A percentile compares a stretch with the other conserved stretches of the same genome.
These are phyloP conservation scores for Benthosema pterotum DNA, from an alignment of 2,797 vertebrate species.

Conservation along the genomic window DNA sequence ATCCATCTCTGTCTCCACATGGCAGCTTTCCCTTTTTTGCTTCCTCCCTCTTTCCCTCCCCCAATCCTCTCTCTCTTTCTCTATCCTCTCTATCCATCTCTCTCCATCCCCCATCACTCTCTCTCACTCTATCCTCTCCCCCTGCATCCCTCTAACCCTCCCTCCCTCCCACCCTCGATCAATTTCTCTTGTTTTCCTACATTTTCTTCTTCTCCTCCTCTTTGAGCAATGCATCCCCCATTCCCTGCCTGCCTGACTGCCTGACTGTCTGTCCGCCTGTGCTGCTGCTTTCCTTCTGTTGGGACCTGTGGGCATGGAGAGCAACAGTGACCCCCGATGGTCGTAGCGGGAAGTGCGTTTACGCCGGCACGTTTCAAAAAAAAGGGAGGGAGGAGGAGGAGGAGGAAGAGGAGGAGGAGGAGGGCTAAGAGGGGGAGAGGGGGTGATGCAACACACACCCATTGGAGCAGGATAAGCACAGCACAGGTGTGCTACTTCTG, in stretches of 20 bases:
- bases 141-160: conserved; percentile 25
- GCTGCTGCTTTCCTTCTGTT: conserved; percentile 1
- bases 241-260: too few species aligned
- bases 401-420: neutral
- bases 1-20: conserved; percentile 32
- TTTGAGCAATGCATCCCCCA: conserved; percentile 45
- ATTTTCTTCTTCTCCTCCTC: conserved; percentile 2
- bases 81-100: neutral
- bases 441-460: conserved; percentile 59
- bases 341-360: conserved; percentile 50
- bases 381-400: conserved; percentile 39
- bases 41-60: conserved; percentile 27
- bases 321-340: conserved; percentile 77
- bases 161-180: conserved; percentile 28
- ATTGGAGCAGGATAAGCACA: neutral
- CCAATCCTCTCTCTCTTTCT: neutral
- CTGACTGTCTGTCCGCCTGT: too few species aligned
- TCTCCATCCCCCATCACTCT: conserved; percentile 4
- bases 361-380: too few species aligned
- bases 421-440: too few species aligned
- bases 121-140: conserved; percentile 19
- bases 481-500: neutral
- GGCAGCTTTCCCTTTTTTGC: neutral
- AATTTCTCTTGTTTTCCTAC: conserved; percentile 50
- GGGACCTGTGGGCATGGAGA: conserved; percentile 54